These are phyloP conservation scores for Ischnura elegans DNA, from an alignment of 2,888 invertebrate species.

Conservation along the genomic window DNA sequence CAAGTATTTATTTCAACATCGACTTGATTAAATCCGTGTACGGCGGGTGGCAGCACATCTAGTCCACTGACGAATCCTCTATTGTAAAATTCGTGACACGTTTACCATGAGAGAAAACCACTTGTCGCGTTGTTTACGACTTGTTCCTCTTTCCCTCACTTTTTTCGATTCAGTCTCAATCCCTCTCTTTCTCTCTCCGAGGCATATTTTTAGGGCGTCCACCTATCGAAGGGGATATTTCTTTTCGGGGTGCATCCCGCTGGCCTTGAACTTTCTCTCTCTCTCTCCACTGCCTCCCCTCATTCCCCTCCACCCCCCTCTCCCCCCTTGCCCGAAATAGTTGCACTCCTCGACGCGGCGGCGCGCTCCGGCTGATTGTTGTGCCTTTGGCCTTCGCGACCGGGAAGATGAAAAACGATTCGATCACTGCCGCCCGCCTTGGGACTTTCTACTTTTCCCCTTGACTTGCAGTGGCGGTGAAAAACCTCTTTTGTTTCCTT, in stretches of 20 bases:
- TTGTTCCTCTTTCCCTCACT: background rate
- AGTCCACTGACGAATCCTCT: no score
- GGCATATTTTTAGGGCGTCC: constrained; percentile 3
- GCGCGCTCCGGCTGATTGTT: background rate
- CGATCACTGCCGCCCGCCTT: no score
- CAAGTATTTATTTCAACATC: no score
- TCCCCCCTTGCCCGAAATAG: constrained; percentile 9
- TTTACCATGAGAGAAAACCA: background rate
- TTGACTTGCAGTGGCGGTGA: no score
- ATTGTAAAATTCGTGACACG: no score
- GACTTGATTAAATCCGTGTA: no score
- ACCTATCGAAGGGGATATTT: background rate
- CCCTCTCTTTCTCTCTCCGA: no score
- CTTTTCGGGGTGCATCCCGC: constrained; percentile 60
- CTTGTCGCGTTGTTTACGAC: background rate
- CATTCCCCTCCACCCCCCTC: background rate
- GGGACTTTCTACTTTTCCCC: no score
- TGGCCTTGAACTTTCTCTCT: constrained; percentile 63
- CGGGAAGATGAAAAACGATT: background rate
- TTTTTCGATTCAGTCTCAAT: no score
- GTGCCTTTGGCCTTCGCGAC: background rate
- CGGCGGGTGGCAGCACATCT: no score
- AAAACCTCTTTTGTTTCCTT: no score
- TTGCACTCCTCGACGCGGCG: background rate
- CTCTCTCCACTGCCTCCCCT: background rate